These are phyloP conservation scores for Matsumurasca onukii DNA, from an alignment of 1,140 invertebrate species.

Conservation along the genomic window DNA sequence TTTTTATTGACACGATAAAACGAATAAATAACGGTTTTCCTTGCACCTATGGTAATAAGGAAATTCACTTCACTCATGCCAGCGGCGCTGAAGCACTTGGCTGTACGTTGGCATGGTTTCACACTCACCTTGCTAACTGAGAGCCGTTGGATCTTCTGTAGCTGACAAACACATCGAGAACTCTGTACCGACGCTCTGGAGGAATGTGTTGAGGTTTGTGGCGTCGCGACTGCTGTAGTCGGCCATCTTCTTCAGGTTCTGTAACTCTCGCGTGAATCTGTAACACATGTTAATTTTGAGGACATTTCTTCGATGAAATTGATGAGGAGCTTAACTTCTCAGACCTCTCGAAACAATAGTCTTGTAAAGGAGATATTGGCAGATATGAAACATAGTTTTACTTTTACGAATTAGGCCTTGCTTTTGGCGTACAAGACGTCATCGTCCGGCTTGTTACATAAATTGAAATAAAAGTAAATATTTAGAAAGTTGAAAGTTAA, in stretches of 20 bases:
- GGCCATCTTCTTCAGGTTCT: constrained; percentile 93
- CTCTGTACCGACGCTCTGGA: constrained; percentile 84
- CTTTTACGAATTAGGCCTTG: no score
- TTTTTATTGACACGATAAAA: no score
- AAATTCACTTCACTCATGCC: no score
- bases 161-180: constrained; percentile 98
- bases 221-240: constrained; percentile 96
- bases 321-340: background rate
- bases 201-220: constrained; percentile 87
- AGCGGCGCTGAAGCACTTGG: no score
- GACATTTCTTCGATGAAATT: background rate
- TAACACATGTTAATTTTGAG: background rate
- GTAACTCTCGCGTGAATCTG: constrained; percentile 91
- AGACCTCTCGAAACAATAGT: background rate
- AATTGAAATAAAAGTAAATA: no score
- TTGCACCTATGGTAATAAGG: no score
- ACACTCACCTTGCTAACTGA: constrained; percentile 78
- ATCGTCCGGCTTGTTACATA: no score
- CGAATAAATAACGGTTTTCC: no score
- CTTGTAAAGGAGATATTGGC: background rate
- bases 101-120: no score
- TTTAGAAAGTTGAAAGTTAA: no score
- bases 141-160: constrained; percentile 97
- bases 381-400: no score
- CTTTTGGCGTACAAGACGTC: no score